phyloP scores from a whole-genome alignment of 2,113 vertebrate species.

The Bufo bufo region DNA sequence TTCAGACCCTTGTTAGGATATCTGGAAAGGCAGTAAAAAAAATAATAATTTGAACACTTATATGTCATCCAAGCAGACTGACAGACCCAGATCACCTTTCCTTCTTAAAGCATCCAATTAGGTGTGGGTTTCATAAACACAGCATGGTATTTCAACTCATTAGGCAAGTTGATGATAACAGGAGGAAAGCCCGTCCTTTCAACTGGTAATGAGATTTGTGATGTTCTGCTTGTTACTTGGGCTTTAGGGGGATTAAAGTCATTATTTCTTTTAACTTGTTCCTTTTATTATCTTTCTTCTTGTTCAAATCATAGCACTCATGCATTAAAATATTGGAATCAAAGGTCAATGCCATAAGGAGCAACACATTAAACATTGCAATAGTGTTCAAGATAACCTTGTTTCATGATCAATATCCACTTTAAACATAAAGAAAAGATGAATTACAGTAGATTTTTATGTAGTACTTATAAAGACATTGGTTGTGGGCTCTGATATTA shows the following conservation, averaged over 20 bases:
- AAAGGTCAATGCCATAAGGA: conserved; percentile 9
- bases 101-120: conserved; percentile 64
- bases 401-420: background rate
- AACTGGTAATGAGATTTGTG: conserved; percentile 50
- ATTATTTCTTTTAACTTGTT: conserved; percentile 36
- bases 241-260: conserved; percentile 31
- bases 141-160: conserved; percentile 65
- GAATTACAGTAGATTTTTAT: background rate
- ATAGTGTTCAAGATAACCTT: background rate
- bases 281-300: conserved; percentile 6
- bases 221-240: conserved; percentile 50
- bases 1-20: conserved; percentile 93
- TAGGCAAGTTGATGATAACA: conserved; percentile 67
- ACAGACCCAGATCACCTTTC: conserved; percentile 60
- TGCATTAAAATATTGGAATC: conserved; percentile 2
- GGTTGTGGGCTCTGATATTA: background rate
- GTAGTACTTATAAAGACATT: background rate
- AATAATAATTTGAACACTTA: conserved; percentile 51
- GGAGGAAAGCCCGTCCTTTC: conserved; percentile 42
- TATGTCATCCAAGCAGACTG: conserved; percentile 69
- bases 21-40: conserved; percentile 78
- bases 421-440: background rate
- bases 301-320: conserved; percentile 10
- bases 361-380: background rate
- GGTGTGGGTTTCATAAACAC: conserved; percentile 69